Evolutionary conservation across 2,888 invertebrate genomes (phyloP), one percentile per base, ranked within the genome.

Genomic region (Heteropelma amictum): DNA sequence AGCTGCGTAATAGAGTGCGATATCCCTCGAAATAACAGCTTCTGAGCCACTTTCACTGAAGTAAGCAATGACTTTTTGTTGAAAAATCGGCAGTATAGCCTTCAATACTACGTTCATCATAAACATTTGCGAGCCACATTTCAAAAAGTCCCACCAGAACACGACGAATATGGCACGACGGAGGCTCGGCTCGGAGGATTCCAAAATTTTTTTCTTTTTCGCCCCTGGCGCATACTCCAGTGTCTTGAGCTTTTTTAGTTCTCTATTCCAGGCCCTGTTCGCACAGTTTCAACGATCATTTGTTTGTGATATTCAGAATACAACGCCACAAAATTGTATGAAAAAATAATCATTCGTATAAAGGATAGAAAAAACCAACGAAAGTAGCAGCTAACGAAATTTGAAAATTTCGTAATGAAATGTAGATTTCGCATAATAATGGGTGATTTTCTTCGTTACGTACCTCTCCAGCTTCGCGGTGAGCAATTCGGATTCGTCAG

Each of bases 181-280:
- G 6, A 92, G 83, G 76, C 88, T 89, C 0, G 91, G 91, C 21
- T 84, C 81, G 12, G 80, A 58, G 0, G 74, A 72, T 7, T 53
- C 63, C 2, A 72, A 54, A 8, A 26, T 60, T 14, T 76, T 76
- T 1, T 49, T 60, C 5, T 65, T 53, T 38, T 60, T 56, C 26
- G 56, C 51, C 10, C 54, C 69, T 3, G 63, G 4, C 7, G 19
- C 26, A 40, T 61, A 67, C 19, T 77, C 77, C 10, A 54, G 7
- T 5, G 47, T 47, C 23, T 76, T 83, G 10, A 75, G 70, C 72
- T 86, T 86, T 17, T 81, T 67, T 10, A 87, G 17, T 81, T 90
- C 89, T 77, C 87, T 86, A 49, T 85, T 78, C 90, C 90, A 89
- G 79, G 88, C 87, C 72, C 90, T 90, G 63, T 56, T n/a, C n/a